Conservation (phyloP, 2,797 vertebrate species). For the Pseudocheirus occidentalis region DNA sequence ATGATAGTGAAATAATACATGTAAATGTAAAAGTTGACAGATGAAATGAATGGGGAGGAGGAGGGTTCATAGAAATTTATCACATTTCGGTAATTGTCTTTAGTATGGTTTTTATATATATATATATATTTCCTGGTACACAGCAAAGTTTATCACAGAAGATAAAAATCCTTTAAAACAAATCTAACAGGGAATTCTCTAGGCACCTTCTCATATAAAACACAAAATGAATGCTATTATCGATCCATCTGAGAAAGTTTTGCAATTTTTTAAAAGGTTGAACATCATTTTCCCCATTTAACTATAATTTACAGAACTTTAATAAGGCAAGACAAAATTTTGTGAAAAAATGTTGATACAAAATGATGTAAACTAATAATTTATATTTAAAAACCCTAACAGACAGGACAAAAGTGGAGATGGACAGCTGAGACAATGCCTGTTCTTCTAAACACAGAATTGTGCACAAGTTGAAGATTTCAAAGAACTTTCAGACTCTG, state of each 20-base stretch:
- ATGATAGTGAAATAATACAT: slow-evolving; percentile 78
- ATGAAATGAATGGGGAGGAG: slow-evolving; percentile 64
- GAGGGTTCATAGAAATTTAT: slow-evolving; percentile 74
- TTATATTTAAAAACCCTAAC: slow-evolving; percentile 77
- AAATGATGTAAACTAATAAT: slow-evolving; percentile 83
- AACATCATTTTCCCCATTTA: slow-evolving; percentile 74
- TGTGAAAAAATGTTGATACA: slow-evolving; percentile 80
- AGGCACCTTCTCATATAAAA: slow-evolving; percentile 83
- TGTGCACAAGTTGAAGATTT: slow-evolving; percentile 82
- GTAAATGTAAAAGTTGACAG: slow-evolving; percentile 77
- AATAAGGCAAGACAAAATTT: slow-evolving; percentile 82
- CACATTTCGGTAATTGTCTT: slow-evolving; percentile 80
- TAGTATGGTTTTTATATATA: slow-evolving; percentile 73
- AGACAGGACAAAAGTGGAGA: slow-evolving; percentile 71
- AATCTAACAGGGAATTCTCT: slow-evolving; percentile 79
- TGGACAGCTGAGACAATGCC: slow-evolving; percentile 73
- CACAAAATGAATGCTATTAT: slow-evolving; percentile 74
- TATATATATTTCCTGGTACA: slow-evolving; percentile 77
- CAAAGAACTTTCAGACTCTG: slow-evolving; percentile 76
- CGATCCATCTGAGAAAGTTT: slow-evolving; percentile 77
- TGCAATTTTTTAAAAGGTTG: slow-evolving; percentile 70
- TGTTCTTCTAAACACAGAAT: slow-evolving; percentile 72
- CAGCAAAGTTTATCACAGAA: slow-evolving; percentile 79
- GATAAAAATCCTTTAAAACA: slow-evolving; percentile 82
- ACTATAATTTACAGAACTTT: slow-evolving; percentile 77